A percentile compares a stretch with the other conserved stretches of the same genome.
Conservation (phyloP, 2,113 vertebrate species). For the Sander lucioperca region DNA sequence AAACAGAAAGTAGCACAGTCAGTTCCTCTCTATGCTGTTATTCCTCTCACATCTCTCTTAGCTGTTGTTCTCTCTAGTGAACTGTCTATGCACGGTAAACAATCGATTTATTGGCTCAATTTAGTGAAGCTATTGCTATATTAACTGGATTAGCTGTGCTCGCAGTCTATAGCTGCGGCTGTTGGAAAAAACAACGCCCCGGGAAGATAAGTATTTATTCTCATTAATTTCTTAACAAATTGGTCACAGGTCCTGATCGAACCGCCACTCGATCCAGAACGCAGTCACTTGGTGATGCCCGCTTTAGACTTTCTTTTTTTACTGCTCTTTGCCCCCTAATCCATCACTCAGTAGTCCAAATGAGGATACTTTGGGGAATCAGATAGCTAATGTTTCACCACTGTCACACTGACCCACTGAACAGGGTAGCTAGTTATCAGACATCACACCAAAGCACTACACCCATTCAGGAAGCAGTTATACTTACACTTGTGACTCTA, state of each 20-base stretch:
- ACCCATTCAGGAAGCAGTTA: conserved; percentile 8
- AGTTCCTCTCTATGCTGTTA: background rate
- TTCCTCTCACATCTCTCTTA: background rate
- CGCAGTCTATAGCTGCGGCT: too few species aligned
- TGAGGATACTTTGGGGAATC: conserved; percentile 12
- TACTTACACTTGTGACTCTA: conserved; percentile 22
- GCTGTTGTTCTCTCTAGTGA: background rate
- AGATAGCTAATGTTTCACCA: conserved; percentile 18
- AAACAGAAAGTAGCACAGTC: background rate
- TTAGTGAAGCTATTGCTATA: background rate
- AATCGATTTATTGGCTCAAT: background rate
- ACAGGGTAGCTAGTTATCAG: conserved; percentile 24
- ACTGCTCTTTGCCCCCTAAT: too few species aligned
- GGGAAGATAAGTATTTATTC: too few species aligned
- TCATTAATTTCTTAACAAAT: too few species aligned
- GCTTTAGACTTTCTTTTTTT: too few species aligned
- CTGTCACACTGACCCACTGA: conserved; percentile 57
- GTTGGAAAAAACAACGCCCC: too few species aligned
- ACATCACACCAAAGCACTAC: conserved; percentile 35
- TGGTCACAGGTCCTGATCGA: too few species aligned
- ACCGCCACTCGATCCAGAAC: too few species aligned
- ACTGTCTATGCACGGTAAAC: background rate
- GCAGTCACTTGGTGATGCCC: too few species aligned
- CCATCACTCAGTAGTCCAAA: conserved; percentile 22
- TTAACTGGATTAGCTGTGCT: background rate